These are phyloP conservation scores for Tipula vernalis DNA, from an alignment of 2,888 invertebrate genomes.

Conservation along the genomic window DNA sequence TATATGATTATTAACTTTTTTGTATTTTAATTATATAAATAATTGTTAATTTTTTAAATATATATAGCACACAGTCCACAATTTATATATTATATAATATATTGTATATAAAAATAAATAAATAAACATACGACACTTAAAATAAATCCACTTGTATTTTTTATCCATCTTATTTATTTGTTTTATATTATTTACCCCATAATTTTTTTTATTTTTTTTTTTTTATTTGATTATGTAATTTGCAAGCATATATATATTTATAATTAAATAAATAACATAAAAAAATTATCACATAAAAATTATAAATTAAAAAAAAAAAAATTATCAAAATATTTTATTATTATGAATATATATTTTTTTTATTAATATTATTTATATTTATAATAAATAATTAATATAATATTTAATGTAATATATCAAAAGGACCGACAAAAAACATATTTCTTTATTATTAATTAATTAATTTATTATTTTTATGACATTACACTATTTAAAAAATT, in stretches of 20 bases:
- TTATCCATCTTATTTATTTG: background rate
- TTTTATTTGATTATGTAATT: background rate
- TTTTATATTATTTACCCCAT: background rate
- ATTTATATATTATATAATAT: background rate
- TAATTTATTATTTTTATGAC: background rate
- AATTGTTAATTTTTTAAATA: background rate
- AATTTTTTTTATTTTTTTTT: background rate
- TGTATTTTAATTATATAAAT: background rate
- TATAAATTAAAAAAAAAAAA: background rate
- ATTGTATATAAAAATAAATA: background rate
- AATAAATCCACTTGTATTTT: background rate
- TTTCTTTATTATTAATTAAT: background rate
- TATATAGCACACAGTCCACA: background rate
- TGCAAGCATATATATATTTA: constrained; percentile 4
- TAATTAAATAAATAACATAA: background rate
- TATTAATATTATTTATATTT: background rate
- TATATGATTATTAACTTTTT: background rate
- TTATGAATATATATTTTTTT: background rate
- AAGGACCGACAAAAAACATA: background rate
- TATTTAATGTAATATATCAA: background rate
- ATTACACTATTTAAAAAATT: background rate
- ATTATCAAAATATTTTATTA: background rate
- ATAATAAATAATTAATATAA: constrained; percentile 4
- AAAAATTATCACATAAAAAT: background rate
- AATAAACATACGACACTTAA: constrained; percentile 5